Evolutionary conservation across 2,888 invertebrate species (phyloP), one percentile per base, ranked within the genome.

Genomic region (Andrena praecox): DNA sequence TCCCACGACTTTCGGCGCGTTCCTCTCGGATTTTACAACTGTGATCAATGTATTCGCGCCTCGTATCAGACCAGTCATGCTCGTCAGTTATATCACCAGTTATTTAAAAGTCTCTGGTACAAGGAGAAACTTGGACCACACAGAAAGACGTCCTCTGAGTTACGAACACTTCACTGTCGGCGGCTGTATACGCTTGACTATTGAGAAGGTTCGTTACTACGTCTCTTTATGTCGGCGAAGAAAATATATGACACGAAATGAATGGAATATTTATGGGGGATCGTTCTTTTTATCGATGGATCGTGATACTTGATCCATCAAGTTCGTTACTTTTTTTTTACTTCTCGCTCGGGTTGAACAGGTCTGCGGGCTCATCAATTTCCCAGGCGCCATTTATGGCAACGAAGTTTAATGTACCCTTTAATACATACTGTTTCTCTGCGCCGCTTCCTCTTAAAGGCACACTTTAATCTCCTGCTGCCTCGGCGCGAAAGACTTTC

Each of bases 341-440:
- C 27, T 24, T 24, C 24, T 20, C 27, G 24, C 24, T 56, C 24
- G 24, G 10, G n/a, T 69, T 16, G 33, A 31, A 52, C 31, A 63
- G 42, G n/a, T n/a, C 56, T 29, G 35, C 5, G 1, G 33, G 10
- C 27, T 10, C 75, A 62, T 75, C 60, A 31, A 71, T 74, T 56
- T 62, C 29, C n/a, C n/a, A 27, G 16, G 20, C 33, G 29, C 54
- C 63, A 31, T 77, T 68, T 70, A 27, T 48, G 12, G 27, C 10
- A 33, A 16, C 24, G 12, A 33, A 31, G 10, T 54, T 70, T 56
- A 81, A 81, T 50, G 66, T n/a, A n/a, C 35, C 54, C 70, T 67
- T 82, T 71, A 75, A 81, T 81, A n/a, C 68, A 75, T 75, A n/a
- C 68, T n/a, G n/a, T 66, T 56, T 62, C 69, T 69, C 50, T 12